These are phyloP conservation scores for Drosophila kepulauana DNA, from an alignment of 1,140 invertebrate genomes.

Conservation along the genomic window DNA sequence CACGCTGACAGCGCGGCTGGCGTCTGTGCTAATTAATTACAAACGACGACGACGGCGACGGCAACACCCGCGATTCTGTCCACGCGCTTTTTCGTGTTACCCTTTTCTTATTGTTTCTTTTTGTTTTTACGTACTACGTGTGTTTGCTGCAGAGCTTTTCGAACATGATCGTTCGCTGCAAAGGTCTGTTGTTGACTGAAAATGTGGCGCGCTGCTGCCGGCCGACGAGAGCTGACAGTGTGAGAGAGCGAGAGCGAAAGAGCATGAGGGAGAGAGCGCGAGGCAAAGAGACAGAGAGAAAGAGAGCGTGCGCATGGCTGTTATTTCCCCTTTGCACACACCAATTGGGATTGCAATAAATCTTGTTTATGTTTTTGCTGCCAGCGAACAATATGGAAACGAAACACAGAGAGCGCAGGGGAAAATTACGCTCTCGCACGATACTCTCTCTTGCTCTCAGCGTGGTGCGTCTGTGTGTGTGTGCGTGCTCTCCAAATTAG, in stretches of 20 bases:
- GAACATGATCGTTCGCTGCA: conserved; percentile 77
- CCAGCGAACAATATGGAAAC: conserved; percentile 56
- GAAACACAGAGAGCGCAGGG: conserved; percentile 61
- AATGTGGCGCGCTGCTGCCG: conserved; percentile 44
- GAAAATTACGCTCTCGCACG: conserved; percentile 37
- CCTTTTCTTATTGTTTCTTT: conserved; percentile 9
- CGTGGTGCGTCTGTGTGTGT: background rate
- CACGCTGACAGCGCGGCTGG: conserved; percentile 54
- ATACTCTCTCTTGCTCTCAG: conserved; percentile 6
- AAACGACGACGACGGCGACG: conserved; percentile 31
- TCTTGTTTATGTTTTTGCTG: conserved; percentile 61
- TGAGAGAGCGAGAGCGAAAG: conserved; percentile 24
- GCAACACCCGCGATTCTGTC: conserved; percentile 32
- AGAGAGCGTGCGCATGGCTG: conserved; percentile 47
- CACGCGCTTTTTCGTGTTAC: conserved; percentile 37
- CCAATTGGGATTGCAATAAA: conserved; percentile 63
- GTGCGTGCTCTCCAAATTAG: conserved; percentile 36
- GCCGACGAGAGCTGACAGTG: conserved; percentile 25
- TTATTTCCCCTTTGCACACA: conserved; percentile 59
- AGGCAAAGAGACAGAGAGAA: conserved; percentile 14
- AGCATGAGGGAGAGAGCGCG: conserved; percentile 40
- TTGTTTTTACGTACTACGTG: conserved; percentile 34
- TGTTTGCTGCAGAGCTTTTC: conserved; percentile 64
- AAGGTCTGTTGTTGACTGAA: conserved; percentile 76
- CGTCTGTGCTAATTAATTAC: conserved; percentile 71